Evolutionary conservation across 2,113 vertebrate species (phyloP).

Genomic region (Callithrix jacchus): DNA sequence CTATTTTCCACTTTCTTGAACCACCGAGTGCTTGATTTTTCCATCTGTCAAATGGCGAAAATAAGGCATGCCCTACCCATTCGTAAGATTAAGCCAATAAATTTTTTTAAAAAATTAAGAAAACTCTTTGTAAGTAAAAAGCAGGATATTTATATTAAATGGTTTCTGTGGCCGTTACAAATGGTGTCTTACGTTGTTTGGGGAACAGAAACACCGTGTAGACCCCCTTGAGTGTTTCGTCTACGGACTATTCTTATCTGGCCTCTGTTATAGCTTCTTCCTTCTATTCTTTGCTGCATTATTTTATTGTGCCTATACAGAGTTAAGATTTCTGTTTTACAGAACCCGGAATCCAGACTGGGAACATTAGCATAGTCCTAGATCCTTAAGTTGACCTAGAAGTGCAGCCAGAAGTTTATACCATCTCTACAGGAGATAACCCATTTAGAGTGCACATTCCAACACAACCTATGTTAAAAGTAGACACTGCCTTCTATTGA

Average conservation of each 20-base stretch:
- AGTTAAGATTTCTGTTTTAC: neutral
- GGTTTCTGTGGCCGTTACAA: neutral
- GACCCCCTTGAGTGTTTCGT: neutral
- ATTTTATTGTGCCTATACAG: neutral
- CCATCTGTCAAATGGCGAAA: neutral
- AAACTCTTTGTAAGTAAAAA: constrained; percentile 7
- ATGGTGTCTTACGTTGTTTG: neutral
- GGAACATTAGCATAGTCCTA: neutral
- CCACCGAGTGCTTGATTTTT: neutral
- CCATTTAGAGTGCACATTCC: neutral
- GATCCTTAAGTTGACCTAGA: neutral
- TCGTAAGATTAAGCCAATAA: neutral
- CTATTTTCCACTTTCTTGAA: neutral
- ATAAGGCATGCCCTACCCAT: neutral
- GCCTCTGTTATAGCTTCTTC: neutral
- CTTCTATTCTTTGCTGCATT: neutral
- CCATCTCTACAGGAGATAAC: neutral
- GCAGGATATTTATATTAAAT: neutral
- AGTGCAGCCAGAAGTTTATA: neutral
- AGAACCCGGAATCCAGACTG: neutral
- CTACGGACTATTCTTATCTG: neutral
- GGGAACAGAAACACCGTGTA: neutral
- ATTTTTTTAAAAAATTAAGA: neutral
- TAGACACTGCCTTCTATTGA: neutral
- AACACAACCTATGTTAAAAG: neutral